Evolutionary conservation across 2,888 invertebrate genomes (phyloP).

Genomic region (Agrochola lota): DNA sequence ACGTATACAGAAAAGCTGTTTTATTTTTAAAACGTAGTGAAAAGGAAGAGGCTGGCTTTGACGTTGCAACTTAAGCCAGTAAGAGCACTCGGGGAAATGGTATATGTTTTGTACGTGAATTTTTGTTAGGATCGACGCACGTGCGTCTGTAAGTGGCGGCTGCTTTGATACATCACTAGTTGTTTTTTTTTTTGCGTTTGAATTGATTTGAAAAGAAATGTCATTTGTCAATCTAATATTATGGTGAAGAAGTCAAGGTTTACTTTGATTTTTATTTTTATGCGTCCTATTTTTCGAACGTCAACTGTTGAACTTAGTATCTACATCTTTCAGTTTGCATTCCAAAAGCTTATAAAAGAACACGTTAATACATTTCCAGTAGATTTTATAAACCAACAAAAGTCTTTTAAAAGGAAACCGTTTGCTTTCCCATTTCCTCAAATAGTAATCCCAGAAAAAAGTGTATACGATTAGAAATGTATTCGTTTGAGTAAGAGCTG

Average conservation of each 20-base stretch:
- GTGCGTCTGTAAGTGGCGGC: constrained; percentile 71
- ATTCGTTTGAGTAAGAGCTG: constrained; percentile 72
- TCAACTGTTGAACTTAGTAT: not conserved
- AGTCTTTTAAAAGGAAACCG: not conserved
- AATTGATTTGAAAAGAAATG: constrained; percentile 37
- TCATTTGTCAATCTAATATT: constrained; percentile 44
- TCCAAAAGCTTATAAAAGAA: not conserved
- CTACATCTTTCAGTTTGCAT: not conserved
- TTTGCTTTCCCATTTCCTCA: not conserved
- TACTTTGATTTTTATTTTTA: constrained; percentile 17
- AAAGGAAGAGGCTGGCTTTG: constrained; percentile 88
- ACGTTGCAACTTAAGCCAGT: constrained; percentile 79
- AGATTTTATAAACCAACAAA: not conserved
- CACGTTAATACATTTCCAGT: not conserved
- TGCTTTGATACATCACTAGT: constrained; percentile 67
- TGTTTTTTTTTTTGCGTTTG: constrained; percentile 44
- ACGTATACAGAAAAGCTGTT: constrained; percentile 73
- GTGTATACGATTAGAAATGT: constrained; percentile 72
- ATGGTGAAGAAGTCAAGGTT: constrained; percentile 19
- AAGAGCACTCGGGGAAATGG: constrained; percentile 78
- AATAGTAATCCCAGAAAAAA: constrained; percentile 47
- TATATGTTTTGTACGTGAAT: constrained; percentile 77
- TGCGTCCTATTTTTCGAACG: not conserved
- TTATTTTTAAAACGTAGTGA: constrained; percentile 83
- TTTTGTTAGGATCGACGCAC: constrained; percentile 69